phyloP scores from a whole-genome alignment of 2,113 vertebrate species.

The Dipodomys ordii region DNA sequence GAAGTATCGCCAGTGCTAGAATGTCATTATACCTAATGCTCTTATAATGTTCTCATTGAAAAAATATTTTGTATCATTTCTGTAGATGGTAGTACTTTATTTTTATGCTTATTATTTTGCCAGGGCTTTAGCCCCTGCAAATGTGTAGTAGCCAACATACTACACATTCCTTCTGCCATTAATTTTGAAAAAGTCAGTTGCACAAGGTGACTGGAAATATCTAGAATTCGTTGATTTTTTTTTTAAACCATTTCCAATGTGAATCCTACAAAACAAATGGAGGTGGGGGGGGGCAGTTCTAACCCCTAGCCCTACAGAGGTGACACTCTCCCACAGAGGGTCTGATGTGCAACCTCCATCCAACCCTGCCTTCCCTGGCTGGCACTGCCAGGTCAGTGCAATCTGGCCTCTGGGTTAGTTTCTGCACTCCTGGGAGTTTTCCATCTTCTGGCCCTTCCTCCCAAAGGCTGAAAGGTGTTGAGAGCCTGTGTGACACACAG shows the following conservation, averaged over 20 bases:
- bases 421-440: neutral
- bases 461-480: neutral
- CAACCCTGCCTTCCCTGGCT: too few relatives aligned
- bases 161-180: neutral
- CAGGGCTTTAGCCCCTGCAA: too few relatives aligned
- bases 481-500: too few relatives aligned
- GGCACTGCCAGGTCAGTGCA: rapidly evolving
- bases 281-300: neutral
- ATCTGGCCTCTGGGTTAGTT: neutral
- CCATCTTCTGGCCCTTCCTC: neutral
- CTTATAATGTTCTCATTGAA: neutral
- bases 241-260: neutral
- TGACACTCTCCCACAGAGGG: neutral
- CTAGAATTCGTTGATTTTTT: neutral
- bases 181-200: neutral
- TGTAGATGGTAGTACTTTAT: neutral
- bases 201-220: neutral
- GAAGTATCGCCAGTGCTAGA: slow-evolving; percentile 12
- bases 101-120: neutral
- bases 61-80: neutral
- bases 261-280: neutral
- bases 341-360: neutral
- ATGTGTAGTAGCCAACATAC: neutral
- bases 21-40: neutral
- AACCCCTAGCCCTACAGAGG: neutral